phyloP scores from a whole-genome alignment of 2,888 invertebrate species.

The Rugalucina vietnamica region DNA sequence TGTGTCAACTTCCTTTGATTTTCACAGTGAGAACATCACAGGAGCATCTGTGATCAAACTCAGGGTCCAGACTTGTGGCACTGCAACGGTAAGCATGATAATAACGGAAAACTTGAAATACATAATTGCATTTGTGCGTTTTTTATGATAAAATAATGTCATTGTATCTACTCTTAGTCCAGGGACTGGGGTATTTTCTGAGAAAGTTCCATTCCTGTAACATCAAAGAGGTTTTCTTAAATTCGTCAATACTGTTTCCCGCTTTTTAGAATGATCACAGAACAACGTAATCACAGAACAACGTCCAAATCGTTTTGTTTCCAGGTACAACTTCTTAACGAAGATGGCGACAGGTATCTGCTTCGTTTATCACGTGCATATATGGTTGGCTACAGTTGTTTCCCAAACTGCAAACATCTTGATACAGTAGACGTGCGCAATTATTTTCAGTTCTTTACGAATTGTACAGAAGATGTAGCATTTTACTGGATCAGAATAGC shows the following conservation, averaged over 20 bases:
- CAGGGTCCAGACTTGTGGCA: conserved; percentile 23
- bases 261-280: no score
- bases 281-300: no score
- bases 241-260: no score
- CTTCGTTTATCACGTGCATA: not conserved
- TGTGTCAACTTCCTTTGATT: not conserved
- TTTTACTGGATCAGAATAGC: conserved; percentile 31
- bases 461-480: not conserved
- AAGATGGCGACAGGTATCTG: not conserved
- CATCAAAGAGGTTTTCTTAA: no score
- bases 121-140: no score
- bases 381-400: not conserved
- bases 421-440: not conserved
- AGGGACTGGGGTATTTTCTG: no score
- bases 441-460: not conserved
- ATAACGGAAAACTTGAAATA: no score
- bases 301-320: no score
- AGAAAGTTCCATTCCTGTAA: no score
- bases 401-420: not conserved
- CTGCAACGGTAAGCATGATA: no score
- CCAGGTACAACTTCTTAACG: not conserved
- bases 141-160: no score
- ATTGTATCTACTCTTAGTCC: no score
- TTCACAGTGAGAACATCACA: conserved; percentile 7
- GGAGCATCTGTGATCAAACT: conserved; percentile 13